These are phyloP conservation scores for Prionailurus viverrinus DNA, from an alignment of 2,113 vertebrate species.

Conservation along the genomic window DNA sequence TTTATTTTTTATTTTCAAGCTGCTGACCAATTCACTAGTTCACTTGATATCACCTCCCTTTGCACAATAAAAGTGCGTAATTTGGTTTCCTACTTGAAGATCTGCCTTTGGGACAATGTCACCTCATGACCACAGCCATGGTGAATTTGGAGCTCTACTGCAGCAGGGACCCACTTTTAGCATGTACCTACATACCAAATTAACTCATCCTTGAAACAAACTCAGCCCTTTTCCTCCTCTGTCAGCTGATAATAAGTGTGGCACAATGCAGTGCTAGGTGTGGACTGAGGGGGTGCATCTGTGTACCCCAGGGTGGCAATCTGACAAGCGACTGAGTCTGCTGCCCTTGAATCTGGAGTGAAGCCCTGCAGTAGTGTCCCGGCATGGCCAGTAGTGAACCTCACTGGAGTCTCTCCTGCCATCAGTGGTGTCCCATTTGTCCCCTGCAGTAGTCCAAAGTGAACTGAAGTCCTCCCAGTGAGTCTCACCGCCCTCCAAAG, in stretches of 20 bases:
- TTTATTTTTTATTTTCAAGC: not conserved
- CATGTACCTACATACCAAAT: rapidly evolving
- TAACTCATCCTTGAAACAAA: not conserved
- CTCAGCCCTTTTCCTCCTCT: not conserved
- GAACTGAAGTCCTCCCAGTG: not conserved
- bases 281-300: not conserved
- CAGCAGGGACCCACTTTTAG: not conserved
- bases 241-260: not conserved
- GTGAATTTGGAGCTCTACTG: not conserved
- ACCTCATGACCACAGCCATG: not conserved
- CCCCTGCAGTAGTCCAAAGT: no score
- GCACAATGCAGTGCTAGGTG: rapidly evolving
- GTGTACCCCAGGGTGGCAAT: not conserved
- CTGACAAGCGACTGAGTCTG: not conserved
- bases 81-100: not conserved
- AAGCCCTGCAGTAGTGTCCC: not conserved
- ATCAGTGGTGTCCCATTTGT: not conserved
- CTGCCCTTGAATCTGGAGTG: not conserved
- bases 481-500: not conserved
- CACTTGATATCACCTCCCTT: not conserved
- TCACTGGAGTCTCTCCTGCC: not conserved
- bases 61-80: not conserved
- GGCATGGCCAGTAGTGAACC: not conserved
- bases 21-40: not conserved
- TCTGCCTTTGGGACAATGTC: not conserved